Conservation (phyloP, 1,140 invertebrate genomes). For the Drosophila dunni region DNA sequence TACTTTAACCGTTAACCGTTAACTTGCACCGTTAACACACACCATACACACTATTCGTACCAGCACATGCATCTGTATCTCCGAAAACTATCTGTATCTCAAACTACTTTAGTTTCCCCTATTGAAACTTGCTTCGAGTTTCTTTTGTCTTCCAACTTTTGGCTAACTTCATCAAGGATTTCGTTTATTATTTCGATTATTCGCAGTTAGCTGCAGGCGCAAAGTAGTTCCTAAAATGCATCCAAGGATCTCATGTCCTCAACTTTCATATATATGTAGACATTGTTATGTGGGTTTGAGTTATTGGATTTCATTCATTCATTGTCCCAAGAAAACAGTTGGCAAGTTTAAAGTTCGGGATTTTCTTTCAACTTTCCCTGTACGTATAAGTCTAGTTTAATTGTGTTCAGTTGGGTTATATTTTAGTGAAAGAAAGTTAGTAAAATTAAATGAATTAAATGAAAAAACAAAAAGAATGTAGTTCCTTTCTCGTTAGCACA, state of each 20-base stretch:
- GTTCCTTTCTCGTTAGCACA: conserved; percentile 54
- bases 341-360: neutral
- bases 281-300: neutral
- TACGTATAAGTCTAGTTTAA: conserved; percentile 4
- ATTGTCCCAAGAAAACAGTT: conserved; percentile 13
- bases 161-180: conserved; percentile 16
- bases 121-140: neutral
- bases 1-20: conserved; percentile 16
- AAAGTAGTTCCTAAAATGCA: conserved; percentile 56
- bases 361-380: neutral
- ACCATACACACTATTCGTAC: conserved; percentile 16
- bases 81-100: neutral
- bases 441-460: conserved; percentile 4
- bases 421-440: conserved; percentile 1
- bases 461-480: conserved; percentile 21
- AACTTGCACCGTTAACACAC: conserved; percentile 17
- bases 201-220: conserved; percentile 28
- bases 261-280: neutral
- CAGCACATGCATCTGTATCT: conserved; percentile 4
- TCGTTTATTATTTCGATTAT: conserved; percentile 8
- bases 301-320: conserved; percentile 12
- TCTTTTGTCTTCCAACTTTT: conserved; percentile 30
- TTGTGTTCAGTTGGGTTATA: neutral
- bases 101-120: neutral
- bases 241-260: conserved; percentile 15